These are phyloP conservation scores for Harpagifer antarcticus DNA, from an alignment of 2,797 vertebrate genomes.

Conservation along the genomic window DNA sequence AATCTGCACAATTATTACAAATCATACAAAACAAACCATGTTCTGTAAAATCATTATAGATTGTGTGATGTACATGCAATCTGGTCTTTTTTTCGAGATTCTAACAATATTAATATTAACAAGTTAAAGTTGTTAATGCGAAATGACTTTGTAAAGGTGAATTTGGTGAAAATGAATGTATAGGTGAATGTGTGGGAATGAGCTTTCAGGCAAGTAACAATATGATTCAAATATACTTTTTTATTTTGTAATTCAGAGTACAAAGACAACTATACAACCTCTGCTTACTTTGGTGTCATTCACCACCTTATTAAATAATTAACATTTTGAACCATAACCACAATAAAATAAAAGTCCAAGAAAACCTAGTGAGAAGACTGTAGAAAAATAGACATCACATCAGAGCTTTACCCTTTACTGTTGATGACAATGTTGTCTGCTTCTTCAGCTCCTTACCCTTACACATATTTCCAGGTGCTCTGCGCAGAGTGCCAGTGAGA, in stretches of 20 bases:
- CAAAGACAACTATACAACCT: no score
- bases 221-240: no score
- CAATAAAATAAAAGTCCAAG: neutral
- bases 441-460: conserved; percentile 5
- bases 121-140: neutral
- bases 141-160: neutral
- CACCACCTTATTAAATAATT: conserved; percentile 24
- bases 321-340: conserved; percentile 2
- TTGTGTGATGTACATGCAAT: neutral
- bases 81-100: neutral
- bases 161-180: neutral
- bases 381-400: neutral
- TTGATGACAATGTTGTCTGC: neutral
- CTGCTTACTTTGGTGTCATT: neutral
- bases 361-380: neutral
- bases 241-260: no score
- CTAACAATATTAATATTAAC: neutral
- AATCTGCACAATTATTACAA: conserved; percentile 42
- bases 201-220: neutral
- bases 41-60: neutral
- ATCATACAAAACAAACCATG: conserved; percentile 12
- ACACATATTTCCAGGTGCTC: conserved; percentile 3
- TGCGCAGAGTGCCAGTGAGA: conserved; percentile 13
- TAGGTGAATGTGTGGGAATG: neutral
- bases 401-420: neutral